Evolutionary conservation across 2,113 vertebrate species (phyloP).

Genomic region (Ciconia boyciana): DNA sequence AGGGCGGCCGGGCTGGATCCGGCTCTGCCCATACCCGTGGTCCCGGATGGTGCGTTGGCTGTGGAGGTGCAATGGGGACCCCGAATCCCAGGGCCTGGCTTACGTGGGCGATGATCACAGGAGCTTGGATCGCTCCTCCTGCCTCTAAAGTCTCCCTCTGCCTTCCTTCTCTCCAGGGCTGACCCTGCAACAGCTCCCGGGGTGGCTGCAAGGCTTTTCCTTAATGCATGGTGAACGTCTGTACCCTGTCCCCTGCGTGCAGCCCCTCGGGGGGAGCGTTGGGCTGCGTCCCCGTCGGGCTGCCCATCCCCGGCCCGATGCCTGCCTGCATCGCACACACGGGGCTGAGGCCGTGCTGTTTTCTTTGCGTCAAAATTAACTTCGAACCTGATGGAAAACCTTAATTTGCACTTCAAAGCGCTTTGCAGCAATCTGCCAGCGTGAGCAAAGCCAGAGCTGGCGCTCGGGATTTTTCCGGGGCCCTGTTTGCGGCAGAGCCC

Average conservation of each 20-base stretch:
- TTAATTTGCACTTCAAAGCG: conserved; percentile 55
- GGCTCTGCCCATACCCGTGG: rapidly evolving
- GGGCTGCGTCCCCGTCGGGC: not conserved
- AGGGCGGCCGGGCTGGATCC: rapidly evolving
- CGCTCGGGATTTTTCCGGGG: not conserved
- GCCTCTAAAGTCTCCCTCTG: not conserved
- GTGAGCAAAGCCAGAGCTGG: not conserved
- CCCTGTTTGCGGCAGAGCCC: not conserved
- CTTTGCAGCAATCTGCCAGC: not conserved
- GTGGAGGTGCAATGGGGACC: not conserved
- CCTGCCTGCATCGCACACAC: rapidly evolving
- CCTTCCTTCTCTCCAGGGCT: rapidly evolving
- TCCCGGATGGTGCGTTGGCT: rapidly evolving
- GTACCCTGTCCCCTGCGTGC: rapidly evolving
- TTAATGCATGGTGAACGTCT: rapidly evolving
- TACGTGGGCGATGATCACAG: rapidly evolving
- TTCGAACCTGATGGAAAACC: not conserved
- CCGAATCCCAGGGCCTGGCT: not conserved
- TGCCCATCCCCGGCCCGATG: rapidly evolving
- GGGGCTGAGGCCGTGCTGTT: not conserved
- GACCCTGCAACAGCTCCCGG: rapidly evolving
- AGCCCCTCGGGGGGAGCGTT: not conserved
- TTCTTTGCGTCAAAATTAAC: not conserved
- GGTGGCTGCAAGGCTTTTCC: not conserved
- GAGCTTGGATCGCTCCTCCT: rapidly evolving